Conservation (phyloP, 2,888 invertebrate genomes). For the Sphecodes monilicornis region DNA sequence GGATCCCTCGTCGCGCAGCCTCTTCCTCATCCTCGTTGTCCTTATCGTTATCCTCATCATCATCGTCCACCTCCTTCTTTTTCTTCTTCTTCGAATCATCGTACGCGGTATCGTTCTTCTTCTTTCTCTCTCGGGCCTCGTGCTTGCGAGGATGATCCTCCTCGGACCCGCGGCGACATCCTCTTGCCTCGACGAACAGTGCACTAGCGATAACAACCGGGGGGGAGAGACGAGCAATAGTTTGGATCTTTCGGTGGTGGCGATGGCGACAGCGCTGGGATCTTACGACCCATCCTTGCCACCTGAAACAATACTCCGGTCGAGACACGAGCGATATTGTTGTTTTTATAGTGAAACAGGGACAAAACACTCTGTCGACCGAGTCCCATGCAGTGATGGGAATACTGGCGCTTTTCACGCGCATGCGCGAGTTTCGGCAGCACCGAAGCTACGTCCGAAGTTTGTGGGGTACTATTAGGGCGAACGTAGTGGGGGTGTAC, state of each 20-base stretch:
- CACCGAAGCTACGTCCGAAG: too few relatives aligned
- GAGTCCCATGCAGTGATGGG: not conserved
- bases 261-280: constrained; percentile 74
- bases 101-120: not conserved
- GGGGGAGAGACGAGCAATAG: constrained; percentile 78
- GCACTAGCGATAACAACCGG: constrained; percentile 68
- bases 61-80: not conserved
- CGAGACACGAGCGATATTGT: constrained; percentile 9
- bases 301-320: constrained; percentile 71
- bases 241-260: constrained; percentile 70
- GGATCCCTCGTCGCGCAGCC: constrained; percentile 22
- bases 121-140: not conserved
- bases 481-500: too few relatives aligned
- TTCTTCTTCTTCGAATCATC: not conserved
- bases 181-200: constrained; percentile 60
- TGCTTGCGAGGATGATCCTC: constrained; percentile 21
- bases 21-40: not conserved
- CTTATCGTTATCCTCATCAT: not conserved
- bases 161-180: constrained; percentile 40
- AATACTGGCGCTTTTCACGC: too few relatives aligned
- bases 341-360: not conserved
- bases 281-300: constrained; percentile 78
- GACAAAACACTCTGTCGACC: constrained; percentile 18
- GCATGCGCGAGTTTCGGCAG: too few relatives aligned
- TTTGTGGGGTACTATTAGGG: too few relatives aligned